phyloP scores from a whole-genome alignment of 2,797 vertebrate genomes.

The Acanthornis magna region DNA sequence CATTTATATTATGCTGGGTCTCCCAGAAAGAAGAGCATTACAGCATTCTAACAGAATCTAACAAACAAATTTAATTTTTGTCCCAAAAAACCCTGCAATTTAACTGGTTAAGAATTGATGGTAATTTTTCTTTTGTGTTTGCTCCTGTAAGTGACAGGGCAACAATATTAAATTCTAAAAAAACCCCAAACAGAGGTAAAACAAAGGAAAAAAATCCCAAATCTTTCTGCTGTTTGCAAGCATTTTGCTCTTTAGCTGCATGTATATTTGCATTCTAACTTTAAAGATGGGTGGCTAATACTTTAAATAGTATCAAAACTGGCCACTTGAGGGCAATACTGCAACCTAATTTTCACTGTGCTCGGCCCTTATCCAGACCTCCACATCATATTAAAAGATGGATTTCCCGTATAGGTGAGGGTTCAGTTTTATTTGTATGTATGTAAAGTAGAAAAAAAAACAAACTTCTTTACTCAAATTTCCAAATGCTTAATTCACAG shows the following conservation, averaged over 20 bases:
- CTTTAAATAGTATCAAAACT: not conserved
- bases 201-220: not conserved
- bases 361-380: not conserved
- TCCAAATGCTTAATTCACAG: not conserved
- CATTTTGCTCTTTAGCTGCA: not conserved
- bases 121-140: not conserved
- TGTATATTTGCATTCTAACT: not conserved
- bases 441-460: not conserved
- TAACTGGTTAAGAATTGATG: not conserved
- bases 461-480: not conserved
- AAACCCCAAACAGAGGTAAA: not conserved
- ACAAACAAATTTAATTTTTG: not conserved
- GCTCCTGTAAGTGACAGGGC: not conserved
- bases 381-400: not conserved
- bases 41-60: not conserved
- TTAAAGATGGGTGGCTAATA: not conserved
- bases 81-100: not conserved
- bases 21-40: not conserved
- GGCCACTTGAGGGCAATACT: constrained; percentile 70
- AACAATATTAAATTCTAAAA: not conserved
- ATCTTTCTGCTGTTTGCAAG: not conserved
- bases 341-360: not conserved
- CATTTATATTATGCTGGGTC: not conserved
- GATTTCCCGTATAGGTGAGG: not conserved
- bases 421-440: not conserved